These are phyloP conservation scores for Bambusicola thoracicus DNA, from an alignment of 2,113 vertebrate species.

Conservation along the genomic window DNA sequence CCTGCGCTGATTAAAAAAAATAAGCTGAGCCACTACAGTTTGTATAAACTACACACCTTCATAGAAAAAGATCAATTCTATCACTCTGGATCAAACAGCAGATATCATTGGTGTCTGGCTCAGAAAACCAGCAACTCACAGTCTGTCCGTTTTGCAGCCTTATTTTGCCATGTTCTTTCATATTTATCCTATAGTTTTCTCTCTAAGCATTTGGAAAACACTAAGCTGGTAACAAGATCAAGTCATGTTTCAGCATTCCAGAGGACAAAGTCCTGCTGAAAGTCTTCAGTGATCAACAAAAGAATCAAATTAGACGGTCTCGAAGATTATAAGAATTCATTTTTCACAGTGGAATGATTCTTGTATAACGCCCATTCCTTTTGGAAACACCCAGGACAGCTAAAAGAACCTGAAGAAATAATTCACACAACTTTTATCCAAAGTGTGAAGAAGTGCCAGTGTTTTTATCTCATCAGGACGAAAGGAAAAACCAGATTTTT, in stretches of 20 bases:
- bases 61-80: background rate
- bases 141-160: background rate
- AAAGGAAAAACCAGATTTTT: background rate
- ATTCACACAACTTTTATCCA: background rate
- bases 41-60: background rate
- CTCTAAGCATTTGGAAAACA: background rate
- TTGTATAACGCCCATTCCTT: background rate
- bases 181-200: background rate
- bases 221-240: background rate
- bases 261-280: background rate
- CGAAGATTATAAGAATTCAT: background rate
- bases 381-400: background rate
- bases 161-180: background rate
- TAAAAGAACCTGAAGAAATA: background rate
- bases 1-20: background rate
- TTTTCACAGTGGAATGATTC: background rate
- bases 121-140: background rate
- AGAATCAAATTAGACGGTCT: background rate
- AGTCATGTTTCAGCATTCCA: background rate
- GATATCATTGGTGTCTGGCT: accelerated
- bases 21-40: background rate
- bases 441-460: background rate
- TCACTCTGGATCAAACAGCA: background rate
- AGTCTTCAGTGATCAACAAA: background rate
- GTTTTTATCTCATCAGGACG: background rate